phyloP scores from a whole-genome alignment of 2,888 invertebrate genomes.

The Sminthurinus aureus region DNA sequence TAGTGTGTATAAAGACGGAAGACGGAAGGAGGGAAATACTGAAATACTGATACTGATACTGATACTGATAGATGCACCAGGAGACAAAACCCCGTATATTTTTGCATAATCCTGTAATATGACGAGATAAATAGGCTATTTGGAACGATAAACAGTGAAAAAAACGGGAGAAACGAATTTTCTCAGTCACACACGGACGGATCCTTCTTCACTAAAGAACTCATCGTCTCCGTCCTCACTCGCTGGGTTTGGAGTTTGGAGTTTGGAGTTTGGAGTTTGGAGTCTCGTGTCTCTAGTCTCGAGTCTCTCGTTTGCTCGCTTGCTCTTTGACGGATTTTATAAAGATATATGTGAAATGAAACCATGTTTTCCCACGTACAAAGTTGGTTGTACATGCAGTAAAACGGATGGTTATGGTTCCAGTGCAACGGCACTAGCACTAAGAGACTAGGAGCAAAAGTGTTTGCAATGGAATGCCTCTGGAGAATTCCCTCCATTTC shows the following conservation, averaged over 20 bases:
- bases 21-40: background rate
- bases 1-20: no score
- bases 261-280: no score
- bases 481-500: conserved; percentile 35
- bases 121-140: conserved; percentile 11
- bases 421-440: background rate
- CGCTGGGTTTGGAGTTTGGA: no score
- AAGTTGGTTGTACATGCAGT: no score
- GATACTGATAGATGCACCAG: background rate
- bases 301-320: conserved; percentile 14
- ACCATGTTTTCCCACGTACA: conserved; percentile 6
- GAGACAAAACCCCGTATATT: conserved; percentile 4
- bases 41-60: no score
- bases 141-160: background rate
- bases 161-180: background rate
- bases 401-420: background rate
- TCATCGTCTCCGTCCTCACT: conserved; percentile 34
- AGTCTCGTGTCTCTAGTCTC: no score
- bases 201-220: conserved; percentile 6
- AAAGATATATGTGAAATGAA: conserved; percentile 55
- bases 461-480: conserved; percentile 10
- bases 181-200: background rate
- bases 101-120: conserved; percentile 2
- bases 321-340: conserved; percentile 44
- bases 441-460: no score